A percentile compares a stretch with the other conserved stretches of the same genome.
These are phyloP conservation scores for Archips xylosteana DNA, from an alignment of 2,888 invertebrate genomes.

Conservation along the genomic window DNA sequence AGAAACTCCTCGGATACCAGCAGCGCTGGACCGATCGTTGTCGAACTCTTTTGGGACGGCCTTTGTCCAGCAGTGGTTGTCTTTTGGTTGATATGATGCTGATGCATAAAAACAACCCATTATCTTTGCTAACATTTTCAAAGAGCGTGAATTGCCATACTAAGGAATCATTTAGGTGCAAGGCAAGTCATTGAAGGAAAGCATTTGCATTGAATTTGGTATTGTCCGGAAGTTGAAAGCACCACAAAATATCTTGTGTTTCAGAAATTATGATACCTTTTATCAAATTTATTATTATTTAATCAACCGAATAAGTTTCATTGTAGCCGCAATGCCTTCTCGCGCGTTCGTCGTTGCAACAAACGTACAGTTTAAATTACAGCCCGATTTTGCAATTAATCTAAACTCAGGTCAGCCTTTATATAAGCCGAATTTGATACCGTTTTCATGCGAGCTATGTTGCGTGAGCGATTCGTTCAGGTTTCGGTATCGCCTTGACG, in stretches of 20 bases:
- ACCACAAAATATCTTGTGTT: background rate
- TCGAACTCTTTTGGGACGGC: too few species aligned
- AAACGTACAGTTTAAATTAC: constrained; percentile 32
- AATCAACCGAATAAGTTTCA: background rate
- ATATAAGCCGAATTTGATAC: constrained; percentile 41
- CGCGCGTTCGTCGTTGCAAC: constrained; percentile 16
- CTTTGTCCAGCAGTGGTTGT: too few species aligned
- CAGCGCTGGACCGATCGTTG: too few species aligned
- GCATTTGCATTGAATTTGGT: background rate
- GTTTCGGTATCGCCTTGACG: constrained; percentile 35
- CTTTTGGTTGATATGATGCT: too few species aligned
- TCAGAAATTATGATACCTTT: background rate
- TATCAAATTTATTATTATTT: background rate
- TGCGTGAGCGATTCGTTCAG: constrained; percentile 41
- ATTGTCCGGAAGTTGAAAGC: too few species aligned
- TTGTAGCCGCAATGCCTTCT: constrained; percentile 7
- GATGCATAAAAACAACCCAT: too few species aligned
- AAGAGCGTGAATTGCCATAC: too few species aligned
- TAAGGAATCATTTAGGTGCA: too few species aligned
- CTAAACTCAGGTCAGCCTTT: constrained; percentile 35
- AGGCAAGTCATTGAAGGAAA: background rate
- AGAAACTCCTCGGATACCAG: too few species aligned
- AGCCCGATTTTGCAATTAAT: constrained; percentile 37
- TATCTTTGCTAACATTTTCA: too few species aligned
- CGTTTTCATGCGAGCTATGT: constrained; percentile 30